These are phyloP conservation scores for Anguilla japonica DNA, from an alignment of 2,113 vertebrate species.

Conservation along the genomic window DNA sequence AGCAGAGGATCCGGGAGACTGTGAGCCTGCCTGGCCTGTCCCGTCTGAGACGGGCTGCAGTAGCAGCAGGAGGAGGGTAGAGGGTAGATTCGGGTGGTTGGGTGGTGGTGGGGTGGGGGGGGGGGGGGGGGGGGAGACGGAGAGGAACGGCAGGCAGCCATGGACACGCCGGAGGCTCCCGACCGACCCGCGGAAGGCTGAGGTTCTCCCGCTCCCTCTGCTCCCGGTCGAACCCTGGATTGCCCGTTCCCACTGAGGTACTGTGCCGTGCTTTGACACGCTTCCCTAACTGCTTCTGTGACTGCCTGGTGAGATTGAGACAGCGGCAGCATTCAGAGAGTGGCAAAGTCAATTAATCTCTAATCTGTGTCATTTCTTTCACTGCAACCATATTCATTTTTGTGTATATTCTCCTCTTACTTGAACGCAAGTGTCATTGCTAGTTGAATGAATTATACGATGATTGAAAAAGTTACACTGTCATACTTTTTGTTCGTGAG, in stretches of 20 bases:
- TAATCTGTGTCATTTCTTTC: too few species aligned
- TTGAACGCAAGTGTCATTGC: background rate
- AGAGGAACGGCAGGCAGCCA: conserved; percentile 69
- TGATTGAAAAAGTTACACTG: background rate
- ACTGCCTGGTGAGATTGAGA: background rate
- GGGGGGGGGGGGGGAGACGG: conserved; percentile 29
- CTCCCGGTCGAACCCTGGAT: conserved; percentile 56
- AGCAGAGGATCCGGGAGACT: conserved; percentile 11
- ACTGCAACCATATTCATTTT: too few species aligned
- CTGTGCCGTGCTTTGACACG: background rate
- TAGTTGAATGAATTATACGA: background rate
- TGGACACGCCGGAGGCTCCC: conserved; percentile 62
- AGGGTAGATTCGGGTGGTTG: background rate
- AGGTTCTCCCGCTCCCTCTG: conserved; percentile 64
- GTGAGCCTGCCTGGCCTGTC: conserved; percentile 22
- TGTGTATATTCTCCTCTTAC: too few species aligned
- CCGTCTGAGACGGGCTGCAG: conserved; percentile 15
- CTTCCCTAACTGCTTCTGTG: background rate
- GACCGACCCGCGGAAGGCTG: conserved; percentile 59
- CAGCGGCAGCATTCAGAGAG: background rate
- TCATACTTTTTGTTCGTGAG: too few species aligned
- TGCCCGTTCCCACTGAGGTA: conserved; percentile 64
- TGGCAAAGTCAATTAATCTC: background rate
- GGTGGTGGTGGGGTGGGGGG: background rate
- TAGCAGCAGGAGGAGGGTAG: conserved; percentile 9